Percentiles rank a stretch among this genome's conserved stretches.
Conservation (phyloP, 2,888 invertebrate species). For the Lithodes maja region DNA sequence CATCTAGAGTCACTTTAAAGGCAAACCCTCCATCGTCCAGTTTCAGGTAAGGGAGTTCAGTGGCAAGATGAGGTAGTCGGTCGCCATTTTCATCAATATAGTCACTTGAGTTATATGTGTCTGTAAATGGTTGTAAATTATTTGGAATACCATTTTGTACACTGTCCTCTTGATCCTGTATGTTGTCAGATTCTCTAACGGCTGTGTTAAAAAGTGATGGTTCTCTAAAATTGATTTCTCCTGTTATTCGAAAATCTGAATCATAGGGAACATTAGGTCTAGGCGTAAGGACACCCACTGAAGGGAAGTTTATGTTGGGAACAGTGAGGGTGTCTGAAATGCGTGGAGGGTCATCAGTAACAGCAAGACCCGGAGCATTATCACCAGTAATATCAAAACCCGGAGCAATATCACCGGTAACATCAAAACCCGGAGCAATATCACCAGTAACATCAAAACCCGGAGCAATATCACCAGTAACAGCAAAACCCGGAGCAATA, state of each 20-base stretch:
- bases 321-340: not conserved
- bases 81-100: not conserved
- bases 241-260: not conserved
- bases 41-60: not conserved
- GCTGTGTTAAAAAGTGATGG: not conserved
- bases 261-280: not conserved
- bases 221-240: not conserved
- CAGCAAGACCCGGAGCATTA: not conserved
- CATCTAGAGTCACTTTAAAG: conserved; percentile 13
- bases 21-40: conserved; percentile 10
- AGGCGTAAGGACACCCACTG: not conserved
- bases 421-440: not conserved
- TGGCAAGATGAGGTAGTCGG: conserved; percentile 1
- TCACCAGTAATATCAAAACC: too few species aligned
- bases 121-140: conserved; percentile 5
- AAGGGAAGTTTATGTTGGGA: not conserved
- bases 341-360: not conserved
- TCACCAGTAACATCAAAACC: not conserved
- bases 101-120: not conserved
- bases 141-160: not conserved
- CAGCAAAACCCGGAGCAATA: not conserved
- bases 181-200: not conserved
- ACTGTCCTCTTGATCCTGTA: not conserved
- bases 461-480: not conserved
- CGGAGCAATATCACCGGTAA: not conserved